These are phyloP conservation scores for Bombycilla garrulus DNA, from an alignment of 2,113 vertebrate genomes.

Conservation along the genomic window DNA sequence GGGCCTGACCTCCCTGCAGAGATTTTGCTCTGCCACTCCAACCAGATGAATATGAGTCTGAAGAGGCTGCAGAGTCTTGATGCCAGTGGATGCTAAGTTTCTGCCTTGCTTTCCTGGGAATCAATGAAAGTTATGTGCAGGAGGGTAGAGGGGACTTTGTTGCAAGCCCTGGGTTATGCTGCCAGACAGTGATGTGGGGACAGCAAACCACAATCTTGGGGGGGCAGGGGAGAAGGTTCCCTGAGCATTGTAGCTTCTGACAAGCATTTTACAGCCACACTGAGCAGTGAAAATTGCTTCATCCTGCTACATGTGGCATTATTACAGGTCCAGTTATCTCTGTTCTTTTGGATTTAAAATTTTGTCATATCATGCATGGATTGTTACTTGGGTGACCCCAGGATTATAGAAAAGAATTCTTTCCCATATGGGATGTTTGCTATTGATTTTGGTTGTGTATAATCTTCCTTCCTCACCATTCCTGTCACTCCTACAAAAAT, in stretches of 20 bases:
- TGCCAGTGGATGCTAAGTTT: neutral
- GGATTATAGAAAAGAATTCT: neutral
- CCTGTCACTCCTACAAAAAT: neutral
- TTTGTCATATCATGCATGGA: neutral
- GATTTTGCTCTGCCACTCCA: neutral
- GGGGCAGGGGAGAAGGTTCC: neutral
- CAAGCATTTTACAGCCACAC: too few relatives aligned
- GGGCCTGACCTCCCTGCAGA: neutral
- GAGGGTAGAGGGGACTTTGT: neutral
- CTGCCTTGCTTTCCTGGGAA: slow-evolving; percentile 22
- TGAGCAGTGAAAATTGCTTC: neutral
- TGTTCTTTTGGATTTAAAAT: neutral
- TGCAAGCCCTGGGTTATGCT: neutral
- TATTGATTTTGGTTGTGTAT: neutral
- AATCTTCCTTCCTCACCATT: neutral
- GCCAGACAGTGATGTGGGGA: neutral
- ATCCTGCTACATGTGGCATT: neutral
- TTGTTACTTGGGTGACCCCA: neutral
- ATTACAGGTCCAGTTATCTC: neutral
- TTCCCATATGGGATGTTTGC: neutral
- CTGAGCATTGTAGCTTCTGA: neutral
- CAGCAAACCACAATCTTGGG: neutral
- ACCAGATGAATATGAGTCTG: neutral
- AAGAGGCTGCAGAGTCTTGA: neutral
- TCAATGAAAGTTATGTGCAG: neutral